Percentiles rank a stretch among this genome's conserved stretches.
These are phyloP conservation scores for Muscidifurax raptorellus DNA, from an alignment of 1,140 invertebrate genomes.

Conservation along the genomic window DNA sequence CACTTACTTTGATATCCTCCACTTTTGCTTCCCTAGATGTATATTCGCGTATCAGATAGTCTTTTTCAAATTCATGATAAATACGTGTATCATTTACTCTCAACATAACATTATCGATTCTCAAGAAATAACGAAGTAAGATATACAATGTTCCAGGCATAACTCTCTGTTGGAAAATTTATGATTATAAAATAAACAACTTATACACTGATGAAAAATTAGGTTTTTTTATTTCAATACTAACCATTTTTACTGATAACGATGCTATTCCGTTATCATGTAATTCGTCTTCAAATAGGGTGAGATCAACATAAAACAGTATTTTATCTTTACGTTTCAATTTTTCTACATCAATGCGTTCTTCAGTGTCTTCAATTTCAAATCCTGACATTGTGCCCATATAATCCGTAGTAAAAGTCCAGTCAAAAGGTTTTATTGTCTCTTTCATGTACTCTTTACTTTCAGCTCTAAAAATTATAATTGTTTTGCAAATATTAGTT, in stretches of 20 bases:
- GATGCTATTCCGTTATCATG: slow-evolving; percentile 97
- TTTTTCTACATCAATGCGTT: slow-evolving; percentile 92
- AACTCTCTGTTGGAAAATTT: slow-evolving; percentile 85
- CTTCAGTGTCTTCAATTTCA: slow-evolving; percentile 79
- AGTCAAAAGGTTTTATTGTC: slow-evolving; percentile 94
- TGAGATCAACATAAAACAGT: slow-evolving; percentile 94
- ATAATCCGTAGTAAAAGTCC: slow-evolving; percentile 98
- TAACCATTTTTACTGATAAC: slow-evolving; percentile 95
- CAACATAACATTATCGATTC: slow-evolving; percentile 95
- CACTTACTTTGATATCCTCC: slow-evolving; percentile 76
- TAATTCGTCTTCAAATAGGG: slow-evolving; percentile 98
- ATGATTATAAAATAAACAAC: slow-evolving; percentile 47
- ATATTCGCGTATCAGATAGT: slow-evolving; percentile 86
- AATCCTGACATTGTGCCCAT: slow-evolving; percentile 87
- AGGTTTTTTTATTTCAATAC: slow-evolving; percentile 61
- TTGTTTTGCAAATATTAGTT: not conserved
- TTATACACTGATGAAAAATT: not conserved
- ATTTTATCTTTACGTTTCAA: slow-evolving; percentile 94
- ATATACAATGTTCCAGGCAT: slow-evolving; percentile 97
- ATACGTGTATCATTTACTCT: slow-evolving; percentile 94
- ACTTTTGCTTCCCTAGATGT: slow-evolving; percentile 84
- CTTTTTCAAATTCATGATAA: slow-evolving; percentile 87
- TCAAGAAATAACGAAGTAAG: slow-evolving; percentile 91
- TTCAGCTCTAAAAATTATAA: slow-evolving; percentile 70
- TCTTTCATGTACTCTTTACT: slow-evolving; percentile 82